Evolutionary conservation across 2,797 vertebrate genomes (phyloP).

Genomic region (Enteromius treurensis): DNA sequence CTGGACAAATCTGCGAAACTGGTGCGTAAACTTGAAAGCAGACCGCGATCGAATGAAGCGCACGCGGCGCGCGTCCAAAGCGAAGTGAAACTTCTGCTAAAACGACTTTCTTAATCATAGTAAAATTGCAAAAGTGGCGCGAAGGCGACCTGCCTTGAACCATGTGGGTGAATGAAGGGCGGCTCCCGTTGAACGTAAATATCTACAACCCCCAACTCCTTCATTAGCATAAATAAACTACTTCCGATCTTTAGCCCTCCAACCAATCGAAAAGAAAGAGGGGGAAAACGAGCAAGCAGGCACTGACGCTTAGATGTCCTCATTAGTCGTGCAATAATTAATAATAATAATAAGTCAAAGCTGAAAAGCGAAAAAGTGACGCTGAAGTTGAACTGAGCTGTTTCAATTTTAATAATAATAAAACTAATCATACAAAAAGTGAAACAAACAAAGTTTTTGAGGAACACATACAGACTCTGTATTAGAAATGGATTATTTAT

Average conservation of each 20-base stretch:
- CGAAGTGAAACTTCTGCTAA: conserved; percentile 55
- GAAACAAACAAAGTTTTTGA: not conserved
- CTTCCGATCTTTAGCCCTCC: conserved; percentile 84
- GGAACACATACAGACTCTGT: not conserved
- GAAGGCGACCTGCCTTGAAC: conserved; percentile 80
- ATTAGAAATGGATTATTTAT: not conserved
- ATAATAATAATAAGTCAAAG: not conserved
- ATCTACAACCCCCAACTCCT: conserved; percentile 92
- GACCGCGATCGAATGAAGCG: conserved; percentile 26
- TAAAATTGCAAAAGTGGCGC: conserved; percentile 81
- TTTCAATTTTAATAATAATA: not conserved
- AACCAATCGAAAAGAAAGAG: conserved; percentile 63
- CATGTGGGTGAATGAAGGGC: conserved; percentile 97
- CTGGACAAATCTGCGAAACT: conserved; percentile 73
- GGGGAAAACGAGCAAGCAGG: not conserved
- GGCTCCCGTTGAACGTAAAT: conserved; percentile 98
- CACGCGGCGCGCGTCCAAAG: conserved; percentile 53
- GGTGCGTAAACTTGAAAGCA: conserved; percentile 71
- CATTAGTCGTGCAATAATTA: conserved; percentile 10
- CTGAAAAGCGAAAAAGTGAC: not conserved
- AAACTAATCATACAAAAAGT: not conserved
- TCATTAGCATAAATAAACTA: conserved; percentile 97
- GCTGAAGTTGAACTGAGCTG: not conserved
- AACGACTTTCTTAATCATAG: conserved; percentile 66
- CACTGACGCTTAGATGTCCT: not conserved